Evolutionary conservation across 2,113 vertebrate species (phyloP), one percentile per base, ranked within the genome.

Genomic region (Toxotes chatareus): DNA sequence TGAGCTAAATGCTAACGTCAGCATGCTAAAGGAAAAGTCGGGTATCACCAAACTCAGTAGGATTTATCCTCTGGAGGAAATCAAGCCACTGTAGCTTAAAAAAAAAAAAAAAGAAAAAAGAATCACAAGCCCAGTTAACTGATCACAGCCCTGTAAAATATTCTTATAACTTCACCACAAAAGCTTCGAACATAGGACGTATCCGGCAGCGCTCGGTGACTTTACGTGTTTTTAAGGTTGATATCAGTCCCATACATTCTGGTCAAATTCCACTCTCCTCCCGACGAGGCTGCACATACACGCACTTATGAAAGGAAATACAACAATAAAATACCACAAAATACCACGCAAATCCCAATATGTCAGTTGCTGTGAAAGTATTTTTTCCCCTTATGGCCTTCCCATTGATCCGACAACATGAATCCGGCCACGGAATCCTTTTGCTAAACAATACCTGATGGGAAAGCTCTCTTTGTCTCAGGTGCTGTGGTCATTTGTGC

Each of bases 391-490:
- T 38, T 2, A 23, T 8, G 69, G 71, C 42, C 59, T 68, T 46
- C 3, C 5, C 38, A 83, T 89, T 87, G 86, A 89, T 88, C 85
- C 47, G 0, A 19, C 53, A 55, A 62, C 67, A 75, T 65, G 46
- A 84, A 88, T 72, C 83, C 51, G 73, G 34, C 12, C 27, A 2
- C 27, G 56, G 73, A 74, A 60, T 79, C 83, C 67, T 44, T 80
- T 65, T 32, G 34, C 75, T 53, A 61, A 84, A 86, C 77, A 62
- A 80, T 27, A 51, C 64, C 87, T 86, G 79, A 87, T 79, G 85
- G 81, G 49, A 86, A 85, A 76, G 85, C 70, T 89, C 56, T 83
- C 46, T 82, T 59, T 49, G 64, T 84, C 87, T 90, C 88, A 88
- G 88, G 78, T 62, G 66, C 60, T 16, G 63, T 56, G 86, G 82